These are phyloP conservation scores for Choristoneura rosaceana DNA, from an alignment of 2,888 invertebrate species.

Conservation along the genomic window DNA sequence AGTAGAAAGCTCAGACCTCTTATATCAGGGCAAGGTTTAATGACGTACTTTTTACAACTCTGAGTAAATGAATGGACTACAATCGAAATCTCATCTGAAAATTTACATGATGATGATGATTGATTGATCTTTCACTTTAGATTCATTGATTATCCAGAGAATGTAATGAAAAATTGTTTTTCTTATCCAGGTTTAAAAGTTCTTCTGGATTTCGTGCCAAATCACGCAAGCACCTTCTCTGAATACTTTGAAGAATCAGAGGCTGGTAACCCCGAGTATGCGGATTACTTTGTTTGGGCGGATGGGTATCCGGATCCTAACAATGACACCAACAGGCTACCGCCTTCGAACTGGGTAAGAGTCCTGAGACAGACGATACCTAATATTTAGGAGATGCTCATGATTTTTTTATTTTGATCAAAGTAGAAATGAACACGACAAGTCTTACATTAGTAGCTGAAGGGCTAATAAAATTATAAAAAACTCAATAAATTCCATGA, in stretches of 20 bases:
- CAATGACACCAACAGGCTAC: conserved; percentile 60
- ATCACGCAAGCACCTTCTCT: conserved; percentile 90
- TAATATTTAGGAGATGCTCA: not conserved
- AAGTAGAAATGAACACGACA: too few species aligned
- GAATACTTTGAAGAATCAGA: conserved; percentile 92
- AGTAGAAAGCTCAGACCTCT: too few species aligned
- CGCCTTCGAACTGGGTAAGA: conserved; percentile 84
- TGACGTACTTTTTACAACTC: too few species aligned
- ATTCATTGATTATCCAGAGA: not conserved
- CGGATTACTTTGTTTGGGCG: conserved; percentile 92
- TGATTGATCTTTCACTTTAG: too few species aligned
- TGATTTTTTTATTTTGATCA: too few species aligned
- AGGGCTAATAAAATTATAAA: too few species aligned
- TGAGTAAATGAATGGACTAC: too few species aligned
- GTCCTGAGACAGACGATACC: not conserved
- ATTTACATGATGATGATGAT: too few species aligned
- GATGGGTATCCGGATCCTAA: conserved; percentile 79
- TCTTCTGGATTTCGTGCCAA: conserved; percentile 88
- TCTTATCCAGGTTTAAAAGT: conserved; percentile 76
- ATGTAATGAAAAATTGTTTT: not conserved
- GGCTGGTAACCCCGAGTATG: conserved; percentile 85
- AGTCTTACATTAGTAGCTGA: too few species aligned
- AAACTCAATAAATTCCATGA: too few species aligned
- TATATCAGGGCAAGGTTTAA: too few species aligned
- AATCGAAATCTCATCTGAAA: too few species aligned